Percentiles rank a stretch among this genome's conserved stretches.
Evolutionary conservation across 35 echinoderm and acorn worm species (phyloP).

Genomic region (Chiridota heheva): DNA sequence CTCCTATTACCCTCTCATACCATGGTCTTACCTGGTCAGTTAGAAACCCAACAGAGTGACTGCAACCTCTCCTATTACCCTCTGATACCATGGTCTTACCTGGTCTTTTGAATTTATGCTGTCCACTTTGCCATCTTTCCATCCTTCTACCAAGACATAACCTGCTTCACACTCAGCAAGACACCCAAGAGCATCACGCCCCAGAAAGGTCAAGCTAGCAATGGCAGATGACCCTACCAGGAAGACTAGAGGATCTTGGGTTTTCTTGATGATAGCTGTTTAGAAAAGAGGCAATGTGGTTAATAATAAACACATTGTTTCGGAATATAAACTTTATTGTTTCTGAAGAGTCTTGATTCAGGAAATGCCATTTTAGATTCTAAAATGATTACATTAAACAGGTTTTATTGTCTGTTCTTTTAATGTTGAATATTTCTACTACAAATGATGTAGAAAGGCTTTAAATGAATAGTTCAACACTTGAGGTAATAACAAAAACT

Average conservation of each 20-base stretch:
- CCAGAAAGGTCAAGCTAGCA: conserved; percentile 93
- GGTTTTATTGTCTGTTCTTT: too few relatives aligned
- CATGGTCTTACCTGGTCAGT: conserved; percentile 68
- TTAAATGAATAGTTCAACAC: too few relatives aligned
- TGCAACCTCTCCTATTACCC: not conserved
- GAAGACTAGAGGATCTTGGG: conserved; percentile 49
- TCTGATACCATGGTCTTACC: conserved; percentile 24
- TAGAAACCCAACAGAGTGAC: too few relatives aligned
- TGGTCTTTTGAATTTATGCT: conserved; percentile 76
- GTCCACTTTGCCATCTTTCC: conserved; percentile 53
- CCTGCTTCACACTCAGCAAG: conserved; percentile 60
- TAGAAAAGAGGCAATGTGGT: not conserved
- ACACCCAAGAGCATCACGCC: conserved; percentile 61
- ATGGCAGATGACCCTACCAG: conserved; percentile 72
- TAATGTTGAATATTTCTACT: too few relatives aligned
- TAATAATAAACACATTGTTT: not conserved
- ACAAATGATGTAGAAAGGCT: too few relatives aligned
- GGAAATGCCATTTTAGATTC: too few relatives aligned
- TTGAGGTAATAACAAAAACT: too few relatives aligned
- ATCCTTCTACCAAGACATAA: conserved; percentile 58
- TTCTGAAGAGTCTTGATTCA: not conserved
- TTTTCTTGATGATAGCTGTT: conserved; percentile 10
- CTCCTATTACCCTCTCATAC: not conserved
- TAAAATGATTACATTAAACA: too few relatives aligned
- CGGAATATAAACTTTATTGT: not conserved